These are phyloP conservation scores for Oryctes rhinoceros DNA, from an alignment of 1,140 invertebrate genomes.

Conservation along the genomic window DNA sequence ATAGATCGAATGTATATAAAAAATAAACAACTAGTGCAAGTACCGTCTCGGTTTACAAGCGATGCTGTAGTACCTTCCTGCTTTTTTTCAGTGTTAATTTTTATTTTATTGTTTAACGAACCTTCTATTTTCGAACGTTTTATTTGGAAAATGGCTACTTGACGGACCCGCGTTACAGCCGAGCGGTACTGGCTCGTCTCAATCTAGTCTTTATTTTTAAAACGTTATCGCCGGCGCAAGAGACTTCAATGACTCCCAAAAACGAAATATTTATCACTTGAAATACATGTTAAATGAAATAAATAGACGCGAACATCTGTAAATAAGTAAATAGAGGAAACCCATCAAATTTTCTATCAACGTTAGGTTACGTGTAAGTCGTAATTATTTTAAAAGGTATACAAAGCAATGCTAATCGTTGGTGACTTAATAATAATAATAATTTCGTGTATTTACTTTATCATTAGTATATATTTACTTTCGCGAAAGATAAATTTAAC, in stretches of 20 bases:
- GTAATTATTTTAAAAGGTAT: too few relatives aligned
- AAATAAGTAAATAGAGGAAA: conserved; percentile 19
- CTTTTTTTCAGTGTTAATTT: not conserved
- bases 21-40: conserved; percentile 1
- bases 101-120: conserved; percentile 23
- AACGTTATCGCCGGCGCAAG: conserved; percentile 10
- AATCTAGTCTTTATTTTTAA: conserved; percentile 26
- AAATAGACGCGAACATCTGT: not conserved
- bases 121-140: conserved; percentile 33
- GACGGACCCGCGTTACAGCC: not conserved
- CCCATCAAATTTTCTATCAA: not conserved
- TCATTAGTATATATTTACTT: too few relatives aligned
- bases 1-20: conserved; percentile 1
- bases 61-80: not conserved
- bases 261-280: conserved; percentile 27
- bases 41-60: not conserved
- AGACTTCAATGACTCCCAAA: conserved; percentile 5
- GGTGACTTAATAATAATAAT: too few relatives aligned
- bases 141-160: conserved; percentile 29
- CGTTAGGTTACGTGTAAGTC: not conserved
- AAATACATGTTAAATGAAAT: not conserved
- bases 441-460: too few relatives aligned
- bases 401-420: too few relatives aligned
- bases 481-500: too few relatives aligned
- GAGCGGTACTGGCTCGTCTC: not conserved